Evolutionary conservation across 1,140 invertebrate genomes (phyloP).

Genomic region (Bombus superbus): DNA sequence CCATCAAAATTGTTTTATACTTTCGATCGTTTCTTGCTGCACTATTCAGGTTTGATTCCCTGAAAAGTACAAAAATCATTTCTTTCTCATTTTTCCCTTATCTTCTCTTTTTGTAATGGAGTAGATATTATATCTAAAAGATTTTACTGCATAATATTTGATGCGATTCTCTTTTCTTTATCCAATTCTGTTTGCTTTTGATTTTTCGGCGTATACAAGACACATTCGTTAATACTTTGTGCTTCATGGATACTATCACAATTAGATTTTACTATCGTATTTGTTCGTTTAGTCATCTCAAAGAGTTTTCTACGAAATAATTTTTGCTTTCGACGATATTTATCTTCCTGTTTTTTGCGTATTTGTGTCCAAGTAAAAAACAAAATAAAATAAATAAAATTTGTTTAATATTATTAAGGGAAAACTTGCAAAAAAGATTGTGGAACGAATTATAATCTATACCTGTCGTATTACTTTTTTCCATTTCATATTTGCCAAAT

Average conservation of each 20-base stretch:
- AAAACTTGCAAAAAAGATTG: background rate
- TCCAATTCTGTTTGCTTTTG: conserved; percentile 28
- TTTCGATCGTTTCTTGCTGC: background rate
- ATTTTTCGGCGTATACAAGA: conserved; percentile 33
- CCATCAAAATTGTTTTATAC: background rate
- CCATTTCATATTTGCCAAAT: conserved; percentile 37
- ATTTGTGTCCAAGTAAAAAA: background rate
- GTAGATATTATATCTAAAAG: background rate
- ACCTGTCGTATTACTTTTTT: conserved; percentile 25
- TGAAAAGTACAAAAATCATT: background rate
- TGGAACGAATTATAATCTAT: background rate
- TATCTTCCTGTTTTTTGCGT: conserved; percentile 30
- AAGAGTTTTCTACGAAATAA: background rate
- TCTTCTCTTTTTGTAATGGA: background rate
- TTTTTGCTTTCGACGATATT: background rate
- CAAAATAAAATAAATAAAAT: background rate
- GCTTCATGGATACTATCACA: conserved; percentile 33
- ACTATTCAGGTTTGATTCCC: background rate
- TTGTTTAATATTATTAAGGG: background rate
- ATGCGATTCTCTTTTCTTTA: background rate
- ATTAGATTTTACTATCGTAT: background rate
- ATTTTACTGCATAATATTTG: conserved; percentile 2
- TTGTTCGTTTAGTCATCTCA: background rate
- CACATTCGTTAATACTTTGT: conserved; percentile 15
- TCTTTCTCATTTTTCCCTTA: background rate